Evolutionary conservation across 2,797 vertebrate species (phyloP), one percentile per base, ranked within the genome.

Genomic region (Streptopelia turtur): DNA sequence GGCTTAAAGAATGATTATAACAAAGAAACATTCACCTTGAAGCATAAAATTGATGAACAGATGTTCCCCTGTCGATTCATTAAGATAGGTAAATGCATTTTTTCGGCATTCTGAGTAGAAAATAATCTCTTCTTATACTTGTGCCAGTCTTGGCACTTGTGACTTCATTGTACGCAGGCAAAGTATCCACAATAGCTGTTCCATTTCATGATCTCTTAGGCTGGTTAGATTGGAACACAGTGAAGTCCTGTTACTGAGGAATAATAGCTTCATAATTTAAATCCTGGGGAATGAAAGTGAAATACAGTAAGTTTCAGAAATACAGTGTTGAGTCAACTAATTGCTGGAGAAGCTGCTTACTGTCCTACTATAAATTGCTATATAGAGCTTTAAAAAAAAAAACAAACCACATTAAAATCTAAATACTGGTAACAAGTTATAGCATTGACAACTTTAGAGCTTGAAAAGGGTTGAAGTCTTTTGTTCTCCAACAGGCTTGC

Each of bases 1-100:
- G 99, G 99, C 98, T 99, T 99, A 98, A 99, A 99, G 98, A 99
- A 99, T 96, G 99, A 99, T 98, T 99, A 99, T 98, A 99, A 99
- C 98, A 99, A 99, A 98, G 99, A 99, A 98, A 99, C 99, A 22
- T 99, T 99, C 97, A 99, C 99, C 92, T 98, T 99, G 98, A 99
- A 99, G 98, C 99, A 99, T 99, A 99, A 99, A 98, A 99, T 99
- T 55, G 99, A 99, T 83, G 99, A 99, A 97, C 99, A 99, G 98
- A 99, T 99, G 99, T 99, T 99, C 95, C 99, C 99, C 87, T 99
- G 99, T 98, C 99, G 99, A 98, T 99, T 99, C 97, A 98, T 99
- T 98, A 99, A 99, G 98, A 99, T 99, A 98, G 99, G 99, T 99
- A 98, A 99, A 98, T 95, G 94, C 92, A 91, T 86, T 93, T 97